These are phyloP conservation scores for Vicugna pacos DNA, from an alignment of 2,113 vertebrate genomes.

Conservation along the genomic window DNA sequence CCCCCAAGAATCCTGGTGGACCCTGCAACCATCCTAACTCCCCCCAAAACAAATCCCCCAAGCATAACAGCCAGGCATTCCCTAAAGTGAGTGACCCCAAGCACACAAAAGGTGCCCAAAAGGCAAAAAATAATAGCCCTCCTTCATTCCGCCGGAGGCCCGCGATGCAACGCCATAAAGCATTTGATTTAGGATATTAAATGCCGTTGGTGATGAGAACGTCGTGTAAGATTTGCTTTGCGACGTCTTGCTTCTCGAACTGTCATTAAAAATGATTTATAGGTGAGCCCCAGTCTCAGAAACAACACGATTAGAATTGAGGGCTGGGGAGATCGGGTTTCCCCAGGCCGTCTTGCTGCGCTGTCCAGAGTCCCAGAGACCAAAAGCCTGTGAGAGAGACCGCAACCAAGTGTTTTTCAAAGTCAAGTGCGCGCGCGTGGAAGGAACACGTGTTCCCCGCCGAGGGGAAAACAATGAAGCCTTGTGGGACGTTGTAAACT, in stretches of 20 bases:
- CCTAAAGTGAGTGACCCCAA: conserved; percentile 40
- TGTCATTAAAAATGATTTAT: conserved; percentile 87
- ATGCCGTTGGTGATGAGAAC: conserved; percentile 82
- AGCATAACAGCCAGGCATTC: conserved; percentile 51
- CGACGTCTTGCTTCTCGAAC: conserved; percentile 82
- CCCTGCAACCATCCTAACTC: conserved; percentile 54
- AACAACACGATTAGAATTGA: conserved; percentile 81
- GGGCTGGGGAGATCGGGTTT: conserved; percentile 80
- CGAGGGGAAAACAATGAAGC: conserved; percentile 75
- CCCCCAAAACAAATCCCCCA: background rate
- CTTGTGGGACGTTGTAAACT: conserved; percentile 77
- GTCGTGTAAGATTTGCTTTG: conserved; percentile 83
- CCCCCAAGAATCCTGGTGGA: conserved; percentile 55
- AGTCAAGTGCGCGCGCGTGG: conserved; percentile 39
- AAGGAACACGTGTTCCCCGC: conserved; percentile 70
- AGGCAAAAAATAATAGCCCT: conserved; percentile 53
- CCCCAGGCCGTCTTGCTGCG: conserved; percentile 71
- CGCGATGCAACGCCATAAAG: conserved; percentile 66
- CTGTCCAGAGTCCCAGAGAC: conserved; percentile 56
- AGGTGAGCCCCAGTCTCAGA: conserved; percentile 73
- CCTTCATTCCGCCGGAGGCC: conserved; percentile 47
- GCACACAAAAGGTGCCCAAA: conserved; percentile 18
- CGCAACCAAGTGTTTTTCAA: conserved; percentile 68
- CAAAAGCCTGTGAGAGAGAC: conserved; percentile 59
- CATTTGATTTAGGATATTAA: conserved; percentile 82